These are phyloP conservation scores for Octodon degus DNA, from an alignment of 2,113 vertebrate genomes.

Conservation along the genomic window DNA sequence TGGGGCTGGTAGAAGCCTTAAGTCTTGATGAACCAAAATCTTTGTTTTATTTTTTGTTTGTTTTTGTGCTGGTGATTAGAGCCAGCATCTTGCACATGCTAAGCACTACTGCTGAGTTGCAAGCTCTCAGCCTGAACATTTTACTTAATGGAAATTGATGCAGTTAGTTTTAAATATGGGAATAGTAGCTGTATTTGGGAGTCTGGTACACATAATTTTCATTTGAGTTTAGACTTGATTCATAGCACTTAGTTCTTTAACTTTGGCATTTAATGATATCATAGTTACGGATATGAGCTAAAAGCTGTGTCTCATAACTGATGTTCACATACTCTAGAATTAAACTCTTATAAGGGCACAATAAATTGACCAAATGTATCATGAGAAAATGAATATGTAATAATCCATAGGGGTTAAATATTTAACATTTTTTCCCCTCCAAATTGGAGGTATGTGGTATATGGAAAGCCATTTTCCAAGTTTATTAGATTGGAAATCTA, in stretches of 20 bases:
- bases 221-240: background rate
- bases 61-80: background rate
- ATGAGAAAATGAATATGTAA: background rate
- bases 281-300: background rate
- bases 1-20: too few species aligned
- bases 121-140: background rate
- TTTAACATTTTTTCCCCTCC: background rate
- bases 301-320: background rate
- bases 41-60: conserved; percentile 22
- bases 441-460: background rate
- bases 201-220: background rate
- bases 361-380: conserved; percentile 21
- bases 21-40: background rate
- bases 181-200: conserved; percentile 18
- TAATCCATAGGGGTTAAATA: background rate
- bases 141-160: conserved; percentile 20
- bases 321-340: background rate
- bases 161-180: background rate
- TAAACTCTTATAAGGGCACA: background rate
- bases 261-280: background rate
- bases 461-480: background rate
- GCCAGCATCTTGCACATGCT: background rate
- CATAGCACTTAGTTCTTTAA: background rate
- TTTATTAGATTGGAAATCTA: background rate
- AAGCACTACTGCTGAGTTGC: background rate